These are phyloP conservation scores for Cinclus mexicanus DNA, from an alignment of 2,113 vertebrate genomes.

Conservation along the genomic window DNA sequence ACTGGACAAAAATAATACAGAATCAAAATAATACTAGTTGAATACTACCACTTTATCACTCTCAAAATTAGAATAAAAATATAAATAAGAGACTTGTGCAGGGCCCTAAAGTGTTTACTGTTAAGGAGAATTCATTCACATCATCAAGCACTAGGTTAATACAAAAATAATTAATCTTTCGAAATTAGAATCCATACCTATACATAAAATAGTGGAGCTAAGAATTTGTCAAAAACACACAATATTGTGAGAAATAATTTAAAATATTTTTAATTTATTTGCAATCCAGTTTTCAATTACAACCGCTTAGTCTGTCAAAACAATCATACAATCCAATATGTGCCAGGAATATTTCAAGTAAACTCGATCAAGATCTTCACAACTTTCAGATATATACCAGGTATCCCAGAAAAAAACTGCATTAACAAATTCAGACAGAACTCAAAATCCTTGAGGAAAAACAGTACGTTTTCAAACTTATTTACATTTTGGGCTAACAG, in stretches of 20 bases:
- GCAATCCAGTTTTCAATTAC: not conserved
- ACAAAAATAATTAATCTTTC: not conserved
- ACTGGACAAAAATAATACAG: not conserved
- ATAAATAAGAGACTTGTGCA: not conserved
- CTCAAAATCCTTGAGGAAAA: not conserved
- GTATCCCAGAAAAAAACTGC: not conserved
- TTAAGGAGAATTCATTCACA: not conserved
- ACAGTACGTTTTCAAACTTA: not conserved
- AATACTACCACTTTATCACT: not conserved
- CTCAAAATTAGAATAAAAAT: not conserved
- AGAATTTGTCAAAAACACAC: not conserved
- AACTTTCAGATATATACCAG: not conserved
- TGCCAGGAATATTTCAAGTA: not conserved
- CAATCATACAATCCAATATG: not conserved
- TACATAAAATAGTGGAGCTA: not conserved
- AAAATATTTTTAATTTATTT: not conserved
- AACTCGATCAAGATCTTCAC: not conserved
- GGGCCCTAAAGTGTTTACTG: not conserved
- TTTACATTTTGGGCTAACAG: not conserved
- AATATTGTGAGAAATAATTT: not conserved
- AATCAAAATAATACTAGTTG: not conserved
- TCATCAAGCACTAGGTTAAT: not conserved
- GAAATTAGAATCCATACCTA: not conserved
- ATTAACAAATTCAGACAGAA: not conserved
- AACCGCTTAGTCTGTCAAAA: not conserved